These are phyloP conservation scores for Oscheius sp. DNA, from an alignment of 2,888 invertebrate genomes.

Conservation along the genomic window DNA sequence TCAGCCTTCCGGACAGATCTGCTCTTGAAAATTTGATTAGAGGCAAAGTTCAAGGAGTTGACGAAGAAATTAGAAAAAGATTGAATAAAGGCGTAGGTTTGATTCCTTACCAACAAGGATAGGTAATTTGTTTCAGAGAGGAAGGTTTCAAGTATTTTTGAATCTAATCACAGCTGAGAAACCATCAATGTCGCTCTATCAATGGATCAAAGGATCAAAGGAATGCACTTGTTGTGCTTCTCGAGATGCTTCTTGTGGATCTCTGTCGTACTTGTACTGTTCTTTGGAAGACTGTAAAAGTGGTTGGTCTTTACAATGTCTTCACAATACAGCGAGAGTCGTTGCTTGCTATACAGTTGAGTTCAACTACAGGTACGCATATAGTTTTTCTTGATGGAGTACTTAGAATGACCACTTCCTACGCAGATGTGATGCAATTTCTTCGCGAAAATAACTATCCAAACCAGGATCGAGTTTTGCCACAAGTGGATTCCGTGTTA, in stretches of 20 bases:
- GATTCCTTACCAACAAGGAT: background rate
- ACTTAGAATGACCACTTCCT: slow-evolving; percentile 65
- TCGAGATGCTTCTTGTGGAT: slow-evolving; percentile 16
- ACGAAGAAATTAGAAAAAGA: slow-evolving; percentile 66
- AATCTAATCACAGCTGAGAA: slow-evolving; percentile 66
- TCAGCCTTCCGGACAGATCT: slow-evolving; percentile 56
- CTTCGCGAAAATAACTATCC: slow-evolving; percentile 65
- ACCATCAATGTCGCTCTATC: slow-evolving; percentile 59
- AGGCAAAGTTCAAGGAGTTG: slow-evolving; percentile 67
- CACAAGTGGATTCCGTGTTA: slow-evolving; percentile 16
- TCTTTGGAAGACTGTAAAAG: slow-evolving; percentile 68
- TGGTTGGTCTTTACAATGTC: slow-evolving; percentile 68
- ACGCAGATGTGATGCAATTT: slow-evolving; percentile 60
- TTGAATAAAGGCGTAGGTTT: slow-evolving; percentile 37
- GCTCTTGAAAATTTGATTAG: slow-evolving; percentile 61
- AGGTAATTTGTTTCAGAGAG: slow-evolving; percentile 54
- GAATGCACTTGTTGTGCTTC: slow-evolving; percentile 32
- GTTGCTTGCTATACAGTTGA: slow-evolving; percentile 68
- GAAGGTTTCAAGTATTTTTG: slow-evolving; percentile 69
- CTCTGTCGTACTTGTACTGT: slow-evolving; percentile 58
- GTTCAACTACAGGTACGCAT: slow-evolving; percentile 58
- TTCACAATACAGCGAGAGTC: slow-evolving; percentile 67
- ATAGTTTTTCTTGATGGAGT: background rate
- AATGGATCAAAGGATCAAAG: slow-evolving; percentile 65
- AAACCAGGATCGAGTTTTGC: slow-evolving; percentile 52